phyloP scores from a whole-genome alignment of 2,888 invertebrate genomes.

The Onthophagus sagittarius region DNA sequence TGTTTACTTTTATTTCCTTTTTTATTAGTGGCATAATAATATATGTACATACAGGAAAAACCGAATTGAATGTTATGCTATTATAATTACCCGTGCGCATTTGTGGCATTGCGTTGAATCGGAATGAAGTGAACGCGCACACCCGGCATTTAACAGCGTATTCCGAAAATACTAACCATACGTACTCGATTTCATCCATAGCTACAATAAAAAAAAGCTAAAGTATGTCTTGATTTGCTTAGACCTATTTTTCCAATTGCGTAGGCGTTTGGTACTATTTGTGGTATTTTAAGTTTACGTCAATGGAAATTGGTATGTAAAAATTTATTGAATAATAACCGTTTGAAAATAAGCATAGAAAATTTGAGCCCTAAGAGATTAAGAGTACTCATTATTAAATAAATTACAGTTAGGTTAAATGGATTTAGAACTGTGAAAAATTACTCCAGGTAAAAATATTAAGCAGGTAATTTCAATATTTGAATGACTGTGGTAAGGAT shows the following conservation, averaged over 20 bases:
- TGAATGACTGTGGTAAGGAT: not conserved
- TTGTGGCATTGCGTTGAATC: no score
- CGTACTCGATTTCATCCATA: not conserved
- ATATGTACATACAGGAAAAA: no score
- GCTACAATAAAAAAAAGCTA: not conserved
- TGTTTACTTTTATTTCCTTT: no score
- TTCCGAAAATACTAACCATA: not conserved
- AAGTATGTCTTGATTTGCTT: not conserved
- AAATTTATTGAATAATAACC: not conserved
- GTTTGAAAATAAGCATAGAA: not conserved
- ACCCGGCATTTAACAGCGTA: not conserved
- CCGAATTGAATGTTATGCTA: no score
- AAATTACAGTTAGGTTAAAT: not conserved
- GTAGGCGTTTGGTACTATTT: not conserved
- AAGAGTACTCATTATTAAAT: not conserved
- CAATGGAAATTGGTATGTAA: not conserved
- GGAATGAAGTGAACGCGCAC: not conserved
- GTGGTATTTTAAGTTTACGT: not conserved
- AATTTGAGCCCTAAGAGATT: not conserved
- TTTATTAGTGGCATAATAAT: no score
- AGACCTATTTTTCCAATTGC: not conserved
- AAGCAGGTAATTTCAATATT: not conserved
- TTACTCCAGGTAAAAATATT: not conserved
- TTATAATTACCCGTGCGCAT: no score
- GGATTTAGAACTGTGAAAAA: not conserved